Evolutionary conservation across 2,797 vertebrate genomes (phyloP), one percentile per base, ranked within the genome.

Genomic region (Platyrinchus mystaceus): DNA sequence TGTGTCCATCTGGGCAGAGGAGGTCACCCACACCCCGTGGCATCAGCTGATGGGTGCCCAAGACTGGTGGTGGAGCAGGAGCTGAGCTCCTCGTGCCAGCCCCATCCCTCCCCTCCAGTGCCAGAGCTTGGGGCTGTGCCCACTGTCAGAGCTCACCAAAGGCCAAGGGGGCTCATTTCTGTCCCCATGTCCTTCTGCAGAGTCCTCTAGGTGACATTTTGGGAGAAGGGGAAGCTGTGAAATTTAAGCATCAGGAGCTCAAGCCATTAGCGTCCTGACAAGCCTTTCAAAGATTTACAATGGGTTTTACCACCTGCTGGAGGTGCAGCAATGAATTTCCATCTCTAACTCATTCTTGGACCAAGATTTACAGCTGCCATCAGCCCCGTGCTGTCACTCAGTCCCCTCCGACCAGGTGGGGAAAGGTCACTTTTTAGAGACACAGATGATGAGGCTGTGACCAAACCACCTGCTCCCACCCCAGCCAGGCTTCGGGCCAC

Each of bases 261-360:
- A 68, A 92, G 90, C 95, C 93, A 95, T 97, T 95, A 97, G 91
- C 58, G 70, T 91, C 96, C 91, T 97, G 96, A 96, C 92, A 94
- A 84, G 94, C 47, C 93, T 87, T 66, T 43, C 77, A 36, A 94
- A 97, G 97, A 97, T 97, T 97, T 97, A 97, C 95, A 80, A 36
- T 55, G 88, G 91, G 79, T 95, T 96, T 97, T 96, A 95, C 95
- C 95, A 94, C 94, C 96, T 91, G 92, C 94, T 75, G 89, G 73
- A 97, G 93, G 95, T 91, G 92, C 82, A 60, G 94, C 92, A 77
- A 87, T 94, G 89, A 89, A 92, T 94, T 80, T 94, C 96, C 93
- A 84, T 94, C 92, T 88, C 95, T 76, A 88, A 43, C 84, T 96
- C 92, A 36, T 94, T 91, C 91, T 56, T 71, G 79, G 84, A 34